Conservation (phyloP, 2,888 invertebrate genomes). For the Mechanitis messenoides region DNA sequence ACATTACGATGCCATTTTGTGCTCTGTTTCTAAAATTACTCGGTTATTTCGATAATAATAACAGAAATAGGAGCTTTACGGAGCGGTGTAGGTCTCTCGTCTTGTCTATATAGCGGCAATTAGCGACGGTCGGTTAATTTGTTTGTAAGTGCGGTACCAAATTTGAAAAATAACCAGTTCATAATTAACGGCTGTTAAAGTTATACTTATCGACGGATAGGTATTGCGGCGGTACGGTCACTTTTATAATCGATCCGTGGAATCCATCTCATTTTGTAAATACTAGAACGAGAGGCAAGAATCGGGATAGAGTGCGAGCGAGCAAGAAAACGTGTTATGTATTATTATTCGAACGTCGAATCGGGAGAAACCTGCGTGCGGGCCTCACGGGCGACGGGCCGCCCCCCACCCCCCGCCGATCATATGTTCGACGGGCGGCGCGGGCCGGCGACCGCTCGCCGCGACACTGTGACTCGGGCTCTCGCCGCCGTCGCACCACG, state of each 20-base stretch:
- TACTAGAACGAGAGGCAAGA: slow-evolving; percentile 52
- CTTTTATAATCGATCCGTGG: slow-evolving; percentile 37
- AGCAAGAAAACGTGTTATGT: slow-evolving; percentile 64
- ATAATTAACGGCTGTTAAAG: slow-evolving; percentile 28
- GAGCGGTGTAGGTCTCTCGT: slow-evolving; percentile 21
- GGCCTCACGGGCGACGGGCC: slow-evolving; percentile 61
- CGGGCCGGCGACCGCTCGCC: slow-evolving; percentile 46
- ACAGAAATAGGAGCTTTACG: not conserved
- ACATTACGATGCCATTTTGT: too few relatives aligned
- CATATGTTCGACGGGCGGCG: slow-evolving; percentile 67
- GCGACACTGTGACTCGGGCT: slow-evolving; percentile 66
- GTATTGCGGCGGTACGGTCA: slow-evolving; percentile 31
- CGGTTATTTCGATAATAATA: too few relatives aligned
- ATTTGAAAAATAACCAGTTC: slow-evolving; percentile 24
- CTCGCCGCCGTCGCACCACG: slow-evolving; percentile 65
- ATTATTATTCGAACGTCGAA: slow-evolving; percentile 66
- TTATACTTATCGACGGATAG: slow-evolving; percentile 25
- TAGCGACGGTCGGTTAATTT: slow-evolving; percentile 21
- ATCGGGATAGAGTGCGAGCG: slow-evolving; percentile 51
- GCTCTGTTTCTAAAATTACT: too few relatives aligned
- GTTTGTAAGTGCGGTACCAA: slow-evolving; percentile 15
- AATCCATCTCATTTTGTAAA: slow-evolving; percentile 54
- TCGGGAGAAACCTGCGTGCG: slow-evolving; percentile 76
- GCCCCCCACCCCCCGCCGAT: slow-evolving; percentile 61
- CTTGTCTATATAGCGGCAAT: slow-evolving; percentile 13